Conservation (phyloP, 2,888 invertebrate genomes). For the Unio delphinus region DNA sequence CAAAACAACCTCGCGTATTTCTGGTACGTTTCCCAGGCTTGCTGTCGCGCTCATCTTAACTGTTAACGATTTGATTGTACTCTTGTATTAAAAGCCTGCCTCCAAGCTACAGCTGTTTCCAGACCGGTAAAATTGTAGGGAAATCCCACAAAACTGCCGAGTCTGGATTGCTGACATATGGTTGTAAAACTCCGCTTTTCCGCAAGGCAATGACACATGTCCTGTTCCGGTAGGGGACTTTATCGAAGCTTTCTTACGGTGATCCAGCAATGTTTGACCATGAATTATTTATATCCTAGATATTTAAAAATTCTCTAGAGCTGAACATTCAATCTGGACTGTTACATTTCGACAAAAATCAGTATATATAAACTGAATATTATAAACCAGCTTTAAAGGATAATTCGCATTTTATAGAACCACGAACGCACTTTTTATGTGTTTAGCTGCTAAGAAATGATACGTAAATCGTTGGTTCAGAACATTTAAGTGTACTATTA, state of each 20-base stretch:
- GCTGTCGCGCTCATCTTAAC: constrained; percentile 27
- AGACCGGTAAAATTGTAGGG: constrained; percentile 46
- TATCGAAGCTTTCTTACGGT: background rate
- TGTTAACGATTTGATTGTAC: background rate
- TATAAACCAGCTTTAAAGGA: no score
- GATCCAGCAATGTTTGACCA: no score
- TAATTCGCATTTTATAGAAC: no score
- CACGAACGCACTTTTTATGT: no score
- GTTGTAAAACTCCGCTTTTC: constrained; percentile 13
- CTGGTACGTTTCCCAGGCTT: constrained; percentile 26
- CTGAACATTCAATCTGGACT: no score
- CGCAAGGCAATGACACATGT: constrained; percentile 4
- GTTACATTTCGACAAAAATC: no score
- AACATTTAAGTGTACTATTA: no score
- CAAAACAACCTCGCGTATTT: constrained; percentile 25
- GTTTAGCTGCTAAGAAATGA: no score
- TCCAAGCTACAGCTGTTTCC: background rate
- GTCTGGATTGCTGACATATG: constrained; percentile 16
- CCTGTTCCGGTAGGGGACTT: constrained; percentile 12
- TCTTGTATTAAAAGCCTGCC: background rate
- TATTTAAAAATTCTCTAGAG: no score
- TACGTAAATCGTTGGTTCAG: no score
- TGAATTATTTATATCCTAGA: no score
- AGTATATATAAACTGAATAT: no score
- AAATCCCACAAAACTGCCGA: constrained; percentile 44